phyloP scores from a whole-genome alignment of 2,113 vertebrate genomes.

The Datnioides undecimradiatus region DNA sequence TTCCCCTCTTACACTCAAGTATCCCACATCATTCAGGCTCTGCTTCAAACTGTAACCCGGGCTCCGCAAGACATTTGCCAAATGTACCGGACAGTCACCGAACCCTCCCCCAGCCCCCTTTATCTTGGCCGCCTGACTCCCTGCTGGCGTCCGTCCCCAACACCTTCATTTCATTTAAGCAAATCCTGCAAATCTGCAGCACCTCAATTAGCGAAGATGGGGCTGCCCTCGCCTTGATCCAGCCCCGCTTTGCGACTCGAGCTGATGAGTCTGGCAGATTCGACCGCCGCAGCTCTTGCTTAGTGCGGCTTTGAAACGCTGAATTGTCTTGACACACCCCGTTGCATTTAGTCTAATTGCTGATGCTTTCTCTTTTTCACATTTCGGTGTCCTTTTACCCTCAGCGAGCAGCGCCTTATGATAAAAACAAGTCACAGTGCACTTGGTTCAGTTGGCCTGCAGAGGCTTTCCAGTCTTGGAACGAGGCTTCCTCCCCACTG shows the following conservation, averaged over 20 bases:
- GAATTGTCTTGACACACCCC: conserved; percentile 16
- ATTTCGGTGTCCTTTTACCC: conserved; percentile 36
- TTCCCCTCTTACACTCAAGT: no score
- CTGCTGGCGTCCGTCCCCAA: background rate
- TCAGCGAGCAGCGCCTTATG: conserved; percentile 3
- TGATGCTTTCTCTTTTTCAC: conserved; percentile 12
- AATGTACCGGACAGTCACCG: background rate
- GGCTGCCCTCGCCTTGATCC: background rate
- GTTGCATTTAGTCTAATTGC: conserved; percentile 26
- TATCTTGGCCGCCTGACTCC: conserved; percentile 6
- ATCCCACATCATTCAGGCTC: no score
- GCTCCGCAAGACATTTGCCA: background rate
- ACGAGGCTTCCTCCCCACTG: background rate
- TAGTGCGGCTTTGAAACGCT: conserved; percentile 7
- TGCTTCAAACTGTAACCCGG: no score
- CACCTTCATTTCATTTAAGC: conserved; percentile 37
- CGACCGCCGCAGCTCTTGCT: background rate
- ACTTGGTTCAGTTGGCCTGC: conserved; percentile 22
- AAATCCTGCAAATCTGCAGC: conserved; percentile 1
- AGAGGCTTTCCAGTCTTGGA: conserved; percentile 30
- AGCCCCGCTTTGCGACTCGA: background rate
- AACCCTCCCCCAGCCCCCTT: background rate
- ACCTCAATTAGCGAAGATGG: conserved; percentile 23
- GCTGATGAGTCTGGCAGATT: conserved; percentile 12
- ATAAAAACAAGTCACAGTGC: background rate